phyloP scores from a whole-genome alignment of 2,888 invertebrate species.

The Romanomermis culicivorax region DNA sequence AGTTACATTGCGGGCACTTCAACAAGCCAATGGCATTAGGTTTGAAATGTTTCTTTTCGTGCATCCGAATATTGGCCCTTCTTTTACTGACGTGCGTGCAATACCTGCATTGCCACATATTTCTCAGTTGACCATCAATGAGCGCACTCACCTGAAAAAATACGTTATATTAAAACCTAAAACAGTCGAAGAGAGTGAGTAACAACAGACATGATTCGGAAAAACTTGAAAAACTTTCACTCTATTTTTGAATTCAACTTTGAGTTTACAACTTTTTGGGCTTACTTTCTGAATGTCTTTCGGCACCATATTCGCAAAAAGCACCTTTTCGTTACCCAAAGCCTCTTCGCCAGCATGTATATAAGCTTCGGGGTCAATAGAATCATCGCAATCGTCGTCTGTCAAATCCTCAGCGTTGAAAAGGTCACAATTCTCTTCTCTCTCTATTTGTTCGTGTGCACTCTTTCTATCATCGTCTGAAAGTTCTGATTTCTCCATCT shows the following conservation, averaged over 20 bases:
- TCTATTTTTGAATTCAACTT: no score
- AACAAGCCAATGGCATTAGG: slow-evolving; percentile 4
- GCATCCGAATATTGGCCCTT: slow-evolving; percentile 54
- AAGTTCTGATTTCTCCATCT: no score
- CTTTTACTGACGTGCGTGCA: slow-evolving; percentile 64
- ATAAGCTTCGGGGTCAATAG: slow-evolving; percentile 3
- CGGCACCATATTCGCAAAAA: slow-evolving; percentile 1
- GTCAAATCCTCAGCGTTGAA: neutral
- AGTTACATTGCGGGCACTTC: slow-evolving; percentile 7
- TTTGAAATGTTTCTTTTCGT: slow-evolving; percentile 28
- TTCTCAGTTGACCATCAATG: neutral
- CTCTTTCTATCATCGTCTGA: no score
- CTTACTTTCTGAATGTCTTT: slow-evolving; percentile 9
- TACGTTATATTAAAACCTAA: no score
- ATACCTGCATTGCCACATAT: slow-evolving; percentile 53
- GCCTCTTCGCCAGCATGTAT: slow-evolving; percentile 9
- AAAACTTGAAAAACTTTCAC: no score
- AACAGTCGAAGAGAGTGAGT: neutral
- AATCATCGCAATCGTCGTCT: neutral
- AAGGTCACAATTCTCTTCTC: no score
- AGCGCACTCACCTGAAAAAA: neutral
- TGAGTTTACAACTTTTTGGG: no score
- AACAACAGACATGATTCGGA: no score
- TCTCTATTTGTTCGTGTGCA: no score
- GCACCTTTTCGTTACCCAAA: neutral